Evolutionary conservation across 2,113 vertebrate species (phyloP).

Genomic region (Polypterus bichir): DNA sequence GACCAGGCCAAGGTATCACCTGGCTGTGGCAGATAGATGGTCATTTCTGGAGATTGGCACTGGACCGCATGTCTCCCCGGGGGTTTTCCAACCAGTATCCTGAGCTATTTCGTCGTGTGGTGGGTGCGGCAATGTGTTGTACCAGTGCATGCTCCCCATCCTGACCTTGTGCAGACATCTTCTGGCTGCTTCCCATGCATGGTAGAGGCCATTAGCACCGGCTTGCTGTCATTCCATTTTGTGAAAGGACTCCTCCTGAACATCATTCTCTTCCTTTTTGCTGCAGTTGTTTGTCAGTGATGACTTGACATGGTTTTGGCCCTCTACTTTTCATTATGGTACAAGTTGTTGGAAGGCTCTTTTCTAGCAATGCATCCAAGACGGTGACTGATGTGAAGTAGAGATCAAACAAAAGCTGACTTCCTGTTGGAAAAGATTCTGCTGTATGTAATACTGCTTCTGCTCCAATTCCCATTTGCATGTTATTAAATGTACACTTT

Average conservation of each 20-base stretch:
- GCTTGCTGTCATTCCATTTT: conserved; percentile 19
- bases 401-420: conserved; percentile 9
- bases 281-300: conserved; percentile 4
- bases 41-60: too few relatives aligned
- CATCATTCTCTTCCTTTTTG: conserved; percentile 11
- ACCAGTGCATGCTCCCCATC: too few relatives aligned
- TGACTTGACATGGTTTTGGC: conserved; percentile 7
- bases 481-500: conserved; percentile 10
- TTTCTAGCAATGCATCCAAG: conserved; percentile 10
- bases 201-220: conserved; percentile 13
- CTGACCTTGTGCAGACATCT: conserved; percentile 12
- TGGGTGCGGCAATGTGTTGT: too few relatives aligned
- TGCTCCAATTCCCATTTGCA: conserved; percentile 7
- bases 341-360: conserved; percentile 15
- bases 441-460: conserved; percentile 11
- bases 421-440: conserved; percentile 14
- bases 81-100: too few relatives aligned
- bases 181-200: conserved; percentile 15
- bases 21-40: too few relatives aligned
- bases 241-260: conserved; percentile 12
- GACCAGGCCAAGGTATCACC: too few relatives aligned
- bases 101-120: too few relatives aligned
- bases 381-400: conserved; percentile 14
- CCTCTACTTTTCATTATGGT: conserved; percentile 17
- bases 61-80: too few relatives aligned